phyloP scores from a whole-genome alignment of 2,888 invertebrate species.

The Scaptomyza reducta region DNA sequence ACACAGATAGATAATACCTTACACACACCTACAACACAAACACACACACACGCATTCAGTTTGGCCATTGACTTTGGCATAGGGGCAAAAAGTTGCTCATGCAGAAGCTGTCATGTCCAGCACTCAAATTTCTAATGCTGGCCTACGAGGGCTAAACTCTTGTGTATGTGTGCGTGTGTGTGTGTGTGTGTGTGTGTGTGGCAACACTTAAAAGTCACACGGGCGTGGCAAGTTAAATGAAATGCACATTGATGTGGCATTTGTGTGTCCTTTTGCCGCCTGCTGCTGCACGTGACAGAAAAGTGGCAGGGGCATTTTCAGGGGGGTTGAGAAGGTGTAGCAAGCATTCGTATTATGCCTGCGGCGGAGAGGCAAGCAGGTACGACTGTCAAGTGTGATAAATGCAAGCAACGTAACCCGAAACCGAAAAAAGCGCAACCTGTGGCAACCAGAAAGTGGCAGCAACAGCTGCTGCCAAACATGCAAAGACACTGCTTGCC shows the following conservation, averaged over 20 bases:
- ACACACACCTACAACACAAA: conserved; percentile 72
- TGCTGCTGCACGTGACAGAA: conserved; percentile 45
- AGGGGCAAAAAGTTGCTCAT: conserved; percentile 75
- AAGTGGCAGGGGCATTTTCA: not conserved
- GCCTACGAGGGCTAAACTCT: conserved; percentile 39
- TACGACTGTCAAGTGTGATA: conserved; percentile 53
- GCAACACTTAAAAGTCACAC: conserved; percentile 78
- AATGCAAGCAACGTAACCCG: conserved; percentile 42
- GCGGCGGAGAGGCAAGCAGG: conserved; percentile 14
- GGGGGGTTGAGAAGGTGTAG: too few species aligned
- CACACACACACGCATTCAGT: conserved; percentile 57
- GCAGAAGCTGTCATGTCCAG: conserved; percentile 82
- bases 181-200: conserved; percentile 37
- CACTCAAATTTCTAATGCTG: conserved; percentile 70
- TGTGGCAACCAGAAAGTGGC: conserved; percentile 47
- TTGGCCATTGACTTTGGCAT: conserved; percentile 52
- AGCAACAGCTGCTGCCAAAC: conserved; percentile 59
- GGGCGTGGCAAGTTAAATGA: conserved; percentile 80
- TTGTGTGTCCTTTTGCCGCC: conserved; percentile 54
- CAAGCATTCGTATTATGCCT: too few species aligned
- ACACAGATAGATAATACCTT: conserved; percentile 75
- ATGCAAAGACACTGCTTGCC: conserved; percentile 40
- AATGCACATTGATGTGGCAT: conserved; percentile 79
- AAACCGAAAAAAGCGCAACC: conserved; percentile 32
- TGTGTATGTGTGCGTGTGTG: conserved; percentile 18